Evolutionary conservation across 2,888 invertebrate genomes (phyloP), one percentile per base, ranked within the genome.

Genomic region (Tenthredo distinguenda): DNA sequence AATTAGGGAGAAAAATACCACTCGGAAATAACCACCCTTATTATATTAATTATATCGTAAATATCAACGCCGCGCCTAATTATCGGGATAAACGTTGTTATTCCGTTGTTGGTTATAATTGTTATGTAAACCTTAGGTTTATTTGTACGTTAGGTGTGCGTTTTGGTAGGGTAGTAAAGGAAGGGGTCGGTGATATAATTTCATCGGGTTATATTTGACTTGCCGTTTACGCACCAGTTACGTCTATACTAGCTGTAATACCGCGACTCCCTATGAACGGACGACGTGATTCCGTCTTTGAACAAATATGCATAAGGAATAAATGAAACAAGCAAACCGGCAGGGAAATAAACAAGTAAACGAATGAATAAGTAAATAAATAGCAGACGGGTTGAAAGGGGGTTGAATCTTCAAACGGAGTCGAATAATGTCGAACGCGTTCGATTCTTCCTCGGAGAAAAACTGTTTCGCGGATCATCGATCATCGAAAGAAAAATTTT

Each of bases 151-250:
- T 15, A 15, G 47, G 47, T 47, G 47, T 15, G 15, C 55, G 7
- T 55, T 55, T 55, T 55, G n/a, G 55, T 55, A 55, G n/a, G 50
- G 1, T 18, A 18, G 5, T 18, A 55, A 31, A 15, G 72, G 18
- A 18, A 15, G 74, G 74, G 37, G 43, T 40, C 1, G 47, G 4
- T 15, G 47, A 31, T 40, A 43, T 34, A 72, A 74, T 43, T 74
- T 74, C 74, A 74, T 43, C 43, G 40, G 40, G 1, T 40, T 47
- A n/a, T 74, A n/a, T 74, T 74, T 74, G 43, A 74, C 43, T 74
- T 47, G 40, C 43, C 74, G 26, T 74, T 68, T 68, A 18, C 68
- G 34, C 15, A 18, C 31, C 12, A 68, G 34, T 68, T 68, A 26
- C 34, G 21, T 37, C n/a, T 37, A 18, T 37, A 18, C 74, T n/a